Evolutionary conservation across 2,888 invertebrate genomes (phyloP).

Genomic region (Syrista parreyssii): DNA sequence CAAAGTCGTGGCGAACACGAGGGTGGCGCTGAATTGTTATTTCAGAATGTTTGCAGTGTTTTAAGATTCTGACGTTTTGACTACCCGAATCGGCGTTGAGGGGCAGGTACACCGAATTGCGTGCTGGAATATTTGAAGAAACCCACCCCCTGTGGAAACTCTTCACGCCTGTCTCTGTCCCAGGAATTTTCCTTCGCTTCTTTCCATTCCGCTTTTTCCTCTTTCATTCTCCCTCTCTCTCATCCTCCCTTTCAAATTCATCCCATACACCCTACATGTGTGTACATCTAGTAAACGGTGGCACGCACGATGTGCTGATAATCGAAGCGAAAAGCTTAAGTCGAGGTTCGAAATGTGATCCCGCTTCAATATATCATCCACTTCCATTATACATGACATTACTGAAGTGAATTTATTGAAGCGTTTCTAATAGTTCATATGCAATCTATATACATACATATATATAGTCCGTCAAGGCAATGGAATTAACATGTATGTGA

Average conservation of each 20-base stretch:
- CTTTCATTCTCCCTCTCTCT: neutral
- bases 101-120: slow-evolving; percentile 21
- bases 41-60: slow-evolving; percentile 64
- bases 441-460: neutral
- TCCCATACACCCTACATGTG: neutral
- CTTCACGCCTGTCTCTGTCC: neutral
- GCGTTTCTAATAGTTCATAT: slow-evolving; percentile 28
- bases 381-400: neutral
- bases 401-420: slow-evolving; percentile 34
- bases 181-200: neutral
- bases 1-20: slow-evolving; percentile 39
- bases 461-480: slow-evolving; percentile 18
- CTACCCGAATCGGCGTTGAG: slow-evolving; percentile 48
- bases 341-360: neutral
- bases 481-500: slow-evolving; percentile 24
- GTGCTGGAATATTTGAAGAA: slow-evolving; percentile 5
- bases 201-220: neutral
- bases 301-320: slow-evolving; percentile 8
- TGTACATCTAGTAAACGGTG: neutral
- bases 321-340: slow-evolving; percentile 24
- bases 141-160: neutral
- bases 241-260: neutral
- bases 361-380: neutral
- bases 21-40: slow-evolving; percentile 61
- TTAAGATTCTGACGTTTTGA: slow-evolving; percentile 66